Evolutionary conservation across 2,888 invertebrate species (phyloP).

Genomic region (Parnassius smintheus): DNA sequence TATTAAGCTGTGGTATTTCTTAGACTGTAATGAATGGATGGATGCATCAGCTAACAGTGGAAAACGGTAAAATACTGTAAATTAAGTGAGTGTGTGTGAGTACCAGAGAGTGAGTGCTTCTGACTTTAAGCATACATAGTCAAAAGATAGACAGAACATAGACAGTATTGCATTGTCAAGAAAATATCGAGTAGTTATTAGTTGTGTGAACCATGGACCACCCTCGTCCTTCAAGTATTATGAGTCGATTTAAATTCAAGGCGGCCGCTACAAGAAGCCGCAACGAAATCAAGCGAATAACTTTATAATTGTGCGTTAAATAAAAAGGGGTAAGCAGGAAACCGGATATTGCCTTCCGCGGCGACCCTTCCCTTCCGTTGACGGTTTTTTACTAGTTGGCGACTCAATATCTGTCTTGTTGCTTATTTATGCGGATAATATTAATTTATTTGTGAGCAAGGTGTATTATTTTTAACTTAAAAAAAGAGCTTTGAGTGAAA

Average conservation of each 20-base stretch:
- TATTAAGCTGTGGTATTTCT: too few relatives aligned
- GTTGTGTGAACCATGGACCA: constrained; percentile 28
- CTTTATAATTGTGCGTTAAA: constrained; percentile 69
- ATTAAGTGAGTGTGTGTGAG: too few relatives aligned
- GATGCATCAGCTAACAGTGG: too few relatives aligned
- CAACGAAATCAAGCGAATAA: constrained; percentile 72
- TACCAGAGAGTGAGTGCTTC: too few relatives aligned
- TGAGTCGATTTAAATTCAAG: constrained; percentile 62
- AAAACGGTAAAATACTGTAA: too few relatives aligned
- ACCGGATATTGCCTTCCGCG: constrained; percentile 76
- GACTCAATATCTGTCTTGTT: constrained; percentile 7
- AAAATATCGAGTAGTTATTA: neutral
- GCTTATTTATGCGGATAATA: constrained; percentile 28
- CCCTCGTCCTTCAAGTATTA: constrained; percentile 30
- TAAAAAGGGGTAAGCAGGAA: constrained; percentile 71
- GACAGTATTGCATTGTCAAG: too few relatives aligned
- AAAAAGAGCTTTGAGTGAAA: too few relatives aligned
- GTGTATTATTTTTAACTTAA: neutral
- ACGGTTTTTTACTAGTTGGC: constrained; percentile 30
- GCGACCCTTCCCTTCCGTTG: constrained; percentile 61
- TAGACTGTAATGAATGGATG: too few relatives aligned
- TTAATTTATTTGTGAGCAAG: constrained; percentile 29
- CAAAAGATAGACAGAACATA: too few relatives aligned
- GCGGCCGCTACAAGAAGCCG: constrained; percentile 35
- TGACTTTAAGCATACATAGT: too few relatives aligned